Evolutionary conservation across 1,140 invertebrate species (phyloP), one percentile per base, ranked within the genome.

Genomic region (Orius laevigatus): DNA sequence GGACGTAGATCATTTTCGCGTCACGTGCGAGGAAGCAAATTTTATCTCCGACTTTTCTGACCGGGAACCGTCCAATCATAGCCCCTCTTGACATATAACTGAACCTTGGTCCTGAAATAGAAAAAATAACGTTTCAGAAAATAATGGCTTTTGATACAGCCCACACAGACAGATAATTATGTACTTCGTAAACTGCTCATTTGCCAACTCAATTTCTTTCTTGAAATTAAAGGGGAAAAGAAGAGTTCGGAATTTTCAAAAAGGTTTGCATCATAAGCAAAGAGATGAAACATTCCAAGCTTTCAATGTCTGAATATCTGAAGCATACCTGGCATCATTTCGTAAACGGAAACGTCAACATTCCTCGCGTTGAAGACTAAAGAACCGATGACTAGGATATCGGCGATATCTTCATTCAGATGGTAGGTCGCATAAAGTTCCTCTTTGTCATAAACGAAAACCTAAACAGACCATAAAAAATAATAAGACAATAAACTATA

Each of bases 351-450:
- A 0, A 69, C 49, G 56, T 68, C 66, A 14, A 64, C 46, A 56
- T 69, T 65, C 46, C 66, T 57, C 2, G 64, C 63, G 3, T 66
- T 65, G 52, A 63, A 68, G 8, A 70, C 53, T 1, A 64, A 53
- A 38, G 61, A 62, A n/a, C 59, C 63, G 36, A 56, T 42, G 5
- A 66, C 57, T 12, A 56, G 51, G 50, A 70, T 55, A 53, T 66
- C 67, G 53, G 65, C 63, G 5, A 69, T 55, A 43, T 66, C 66
- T 55, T 69, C 67, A 0, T 63, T 54, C 9, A 67, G 52, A 49
- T 63, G 62, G 34, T 54, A 60, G 8, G 55, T 52, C 11, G 55
- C 54, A 42, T 59, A 58, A 18, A 61, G 51, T 53, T 60, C 58
- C 39, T 62, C 60, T 40, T 66, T 57, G 49, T 64, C 58, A 51